Evolutionary conservation across 2,113 vertebrate species (phyloP).

Genomic region (Lipophrys pholis): DNA sequence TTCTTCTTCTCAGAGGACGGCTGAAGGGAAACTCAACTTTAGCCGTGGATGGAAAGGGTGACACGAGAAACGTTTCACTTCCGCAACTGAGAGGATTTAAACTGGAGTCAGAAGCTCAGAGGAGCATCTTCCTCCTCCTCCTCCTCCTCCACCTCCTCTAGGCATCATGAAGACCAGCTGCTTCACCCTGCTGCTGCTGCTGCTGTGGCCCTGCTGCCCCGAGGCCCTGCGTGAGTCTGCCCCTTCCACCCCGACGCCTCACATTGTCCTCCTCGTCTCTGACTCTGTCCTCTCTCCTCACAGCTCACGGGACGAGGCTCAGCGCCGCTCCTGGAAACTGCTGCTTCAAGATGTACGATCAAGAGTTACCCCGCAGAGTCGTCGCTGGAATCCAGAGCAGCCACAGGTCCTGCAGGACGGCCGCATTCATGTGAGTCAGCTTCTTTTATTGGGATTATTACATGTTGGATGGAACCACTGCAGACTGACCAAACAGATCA

Average conservation of each 20-base stretch:
- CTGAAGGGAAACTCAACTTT: too few relatives aligned
- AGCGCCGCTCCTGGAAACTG: constrained; percentile 16
- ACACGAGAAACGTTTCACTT: background rate
- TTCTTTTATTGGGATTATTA: too few relatives aligned
- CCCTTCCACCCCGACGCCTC: too few relatives aligned
- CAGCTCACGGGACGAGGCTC: background rate
- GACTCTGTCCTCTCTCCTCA: too few relatives aligned
- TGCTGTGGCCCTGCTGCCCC: constrained; percentile 16
- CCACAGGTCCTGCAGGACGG: background rate
- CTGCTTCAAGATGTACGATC: background rate
- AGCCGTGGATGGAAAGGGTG: background rate
- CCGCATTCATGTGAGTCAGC: constrained; percentile 58
- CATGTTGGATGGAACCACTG: too few relatives aligned
- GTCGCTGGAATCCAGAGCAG: background rate
- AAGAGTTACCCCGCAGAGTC: accelerated
- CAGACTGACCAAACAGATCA: too few relatives aligned
- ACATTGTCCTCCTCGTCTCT: too few relatives aligned
- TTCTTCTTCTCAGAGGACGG: too few relatives aligned
- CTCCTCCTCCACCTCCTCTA: background rate
- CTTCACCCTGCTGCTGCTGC: constrained; percentile 37
- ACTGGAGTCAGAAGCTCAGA: too few relatives aligned
- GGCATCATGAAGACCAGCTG: constrained; percentile 47
- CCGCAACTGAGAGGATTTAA: background rate
- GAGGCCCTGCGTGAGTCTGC: background rate
- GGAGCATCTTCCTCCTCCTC: background rate